These are phyloP conservation scores for Sphaerophoria taeniata DNA, from an alignment of 2,888 invertebrate species.

Conservation along the genomic window DNA sequence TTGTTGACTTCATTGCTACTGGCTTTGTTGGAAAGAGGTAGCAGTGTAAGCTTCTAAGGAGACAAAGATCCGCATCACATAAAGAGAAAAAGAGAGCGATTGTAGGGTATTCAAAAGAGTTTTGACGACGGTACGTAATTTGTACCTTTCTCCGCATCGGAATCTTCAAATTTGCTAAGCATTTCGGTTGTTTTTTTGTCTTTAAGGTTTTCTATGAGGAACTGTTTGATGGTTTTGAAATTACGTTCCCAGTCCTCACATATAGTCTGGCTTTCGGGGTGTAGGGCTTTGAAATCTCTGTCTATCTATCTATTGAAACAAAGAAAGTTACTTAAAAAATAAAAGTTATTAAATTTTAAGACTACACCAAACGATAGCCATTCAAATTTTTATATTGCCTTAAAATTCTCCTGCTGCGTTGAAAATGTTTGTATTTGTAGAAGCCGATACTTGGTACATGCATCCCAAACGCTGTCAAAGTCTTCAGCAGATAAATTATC, in stretches of 20 bases:
- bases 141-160: conserved; percentile 3
- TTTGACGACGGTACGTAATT: background rate
- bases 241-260: conserved; percentile 10
- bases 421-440: conserved; percentile 6
- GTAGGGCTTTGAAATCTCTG: conserved; percentile 1
- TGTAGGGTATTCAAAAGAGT: too few species aligned
- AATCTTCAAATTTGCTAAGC: background rate
- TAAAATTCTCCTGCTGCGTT: conserved; percentile 12
- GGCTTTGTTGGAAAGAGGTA: conserved; percentile 12
- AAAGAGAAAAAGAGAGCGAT: background rate
- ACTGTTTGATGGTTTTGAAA: conserved; percentile 6
- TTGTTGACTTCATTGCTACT: conserved; percentile 19
- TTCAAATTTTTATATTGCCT: conserved; percentile 19
- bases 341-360: conserved; percentile 6
- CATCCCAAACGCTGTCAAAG: conserved; percentile 51
- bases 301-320: conserved; percentile 20
- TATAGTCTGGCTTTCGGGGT: conserved; percentile 8
- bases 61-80: background rate
- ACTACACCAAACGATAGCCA: conserved; percentile 20
- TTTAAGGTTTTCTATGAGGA: conserved; percentile 14
- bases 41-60: conserved; percentile 5
- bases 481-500: conserved; percentile 51
- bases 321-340: conserved; percentile 13
- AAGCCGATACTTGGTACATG: conserved; percentile 37
- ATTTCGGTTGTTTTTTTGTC: conserved; percentile 1